These are phyloP conservation scores for Fragum fragum DNA, from an alignment of 2,888 invertebrate genomes.

Conservation along the genomic window DNA sequence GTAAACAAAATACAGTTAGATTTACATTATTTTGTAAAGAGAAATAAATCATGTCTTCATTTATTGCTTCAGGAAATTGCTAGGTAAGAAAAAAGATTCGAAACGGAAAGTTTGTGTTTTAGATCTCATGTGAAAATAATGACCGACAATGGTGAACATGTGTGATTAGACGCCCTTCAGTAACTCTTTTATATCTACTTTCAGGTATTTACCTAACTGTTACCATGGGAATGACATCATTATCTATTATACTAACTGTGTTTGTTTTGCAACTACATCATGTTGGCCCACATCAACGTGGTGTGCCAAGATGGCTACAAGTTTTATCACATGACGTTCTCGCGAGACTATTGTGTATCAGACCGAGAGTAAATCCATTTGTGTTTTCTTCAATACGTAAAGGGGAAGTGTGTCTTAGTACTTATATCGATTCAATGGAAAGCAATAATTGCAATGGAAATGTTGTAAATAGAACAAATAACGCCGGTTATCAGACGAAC, in stretches of 20 bases:
- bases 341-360: constrained; percentile 84
- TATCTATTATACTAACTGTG: constrained; percentile 87
- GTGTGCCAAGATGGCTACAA: constrained; percentile 86
- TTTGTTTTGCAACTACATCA: constrained; percentile 87
- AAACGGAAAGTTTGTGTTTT: no score
- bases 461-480: constrained; percentile 45
- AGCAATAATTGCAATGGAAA: constrained; percentile 77
- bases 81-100: no score
- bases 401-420: constrained; percentile 77
- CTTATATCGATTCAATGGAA: constrained; percentile 77
- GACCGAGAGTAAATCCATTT: constrained; percentile 69
- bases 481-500: constrained; percentile 40
- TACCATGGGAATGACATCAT: constrained; percentile 87
- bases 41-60: no score
- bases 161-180: no score
- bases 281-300: constrained; percentile 85
- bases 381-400: constrained; percentile 55
- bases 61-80: no score
- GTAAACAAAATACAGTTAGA: no score
- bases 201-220: constrained; percentile 87
- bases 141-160: no score
- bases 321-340: constrained; percentile 84
- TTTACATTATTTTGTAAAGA: no score
- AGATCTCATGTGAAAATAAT: no score
- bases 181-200: constrained; percentile 41